Evolutionary conservation across 2,797 vertebrate genomes (phyloP), one percentile per base, ranked within the genome.

Genomic region (Cottoperca gobio): DNA sequence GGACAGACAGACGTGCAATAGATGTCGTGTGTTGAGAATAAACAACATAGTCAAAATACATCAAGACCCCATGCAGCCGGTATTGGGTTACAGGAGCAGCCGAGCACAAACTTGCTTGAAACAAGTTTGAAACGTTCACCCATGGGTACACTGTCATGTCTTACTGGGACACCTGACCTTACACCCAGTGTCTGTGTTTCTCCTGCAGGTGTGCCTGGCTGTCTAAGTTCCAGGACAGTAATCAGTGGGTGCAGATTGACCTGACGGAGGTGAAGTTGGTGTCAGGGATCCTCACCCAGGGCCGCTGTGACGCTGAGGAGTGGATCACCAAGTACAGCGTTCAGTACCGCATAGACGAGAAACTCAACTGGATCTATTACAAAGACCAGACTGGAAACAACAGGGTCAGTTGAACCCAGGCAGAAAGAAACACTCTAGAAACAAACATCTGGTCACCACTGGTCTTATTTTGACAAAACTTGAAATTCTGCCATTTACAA

Each of bases 311-410:
- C 0, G 95, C 97, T 0, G 98, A 99, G 0, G 98, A 99, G 91
- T 99, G 98, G 98, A 93, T 99, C 94, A 99, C 97, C 81, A 99
- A 99, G 89, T 99, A 98, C 91, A 97, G 95, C 0, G 82, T 99
- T 4, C 97, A 98, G 90, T 99, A 97, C 85, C 96, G 97, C 89
- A 95, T 94, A 0, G 95, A 96, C 0, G 95, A 97, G 5, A 95
- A 91, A 46, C 93, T 98, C 84, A 99, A 97, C 92, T 99, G 98
- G 98, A 95, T 99, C 86, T 99, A 97, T 90, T 99, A 99, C 94
- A 99, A 99, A 89, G 98, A 99, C 90, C 97, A 98, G 91, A 97
- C 97, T 0, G 98, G 98, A 53, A 99, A 99, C 94, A 99, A 99
- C 90, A 92, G 97, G 94, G 98, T 99, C 43, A 91, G 96, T 93